A percentile compares a stretch with the other conserved stretches of the same genome.
phyloP scores from a whole-genome alignment of 2,888 invertebrate genomes.

The Schizaphis graminum region DNA sequence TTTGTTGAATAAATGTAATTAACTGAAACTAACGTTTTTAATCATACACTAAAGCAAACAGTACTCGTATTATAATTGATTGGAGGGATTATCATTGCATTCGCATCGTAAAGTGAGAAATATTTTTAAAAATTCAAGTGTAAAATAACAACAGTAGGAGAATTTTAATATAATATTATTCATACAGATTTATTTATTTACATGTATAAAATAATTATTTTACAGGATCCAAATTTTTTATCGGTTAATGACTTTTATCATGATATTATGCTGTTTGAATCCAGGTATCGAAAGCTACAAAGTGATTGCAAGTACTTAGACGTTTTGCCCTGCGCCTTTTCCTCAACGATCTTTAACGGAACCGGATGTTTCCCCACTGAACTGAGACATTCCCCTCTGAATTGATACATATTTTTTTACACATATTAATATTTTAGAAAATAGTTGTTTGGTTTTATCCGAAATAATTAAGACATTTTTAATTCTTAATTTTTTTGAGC shows the following conservation, averaged over 20 bases:
- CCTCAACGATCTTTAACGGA: no score
- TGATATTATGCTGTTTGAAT: background rate
- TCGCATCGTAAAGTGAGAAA: background rate
- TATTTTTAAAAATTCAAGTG: background rate
- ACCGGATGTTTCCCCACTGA: no score
- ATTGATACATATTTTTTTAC: no score
- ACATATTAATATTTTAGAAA: no score
- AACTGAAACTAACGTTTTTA: slow-evolving; percentile 42
- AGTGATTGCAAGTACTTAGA: background rate
- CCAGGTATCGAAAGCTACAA: background rate
- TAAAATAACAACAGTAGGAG: background rate
- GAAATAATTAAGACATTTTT: no score
- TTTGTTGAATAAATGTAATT: slow-evolving; percentile 17
- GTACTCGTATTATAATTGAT: background rate
- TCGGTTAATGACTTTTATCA: background rate
- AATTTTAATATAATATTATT: background rate
- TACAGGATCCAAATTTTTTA: background rate
- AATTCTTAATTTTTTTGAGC: no score
- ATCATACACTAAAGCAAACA: background rate
- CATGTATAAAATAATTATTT: background rate
- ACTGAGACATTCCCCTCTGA: no score
- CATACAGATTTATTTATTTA: background rate
- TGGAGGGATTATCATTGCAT: background rate
- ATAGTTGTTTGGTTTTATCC: no score
- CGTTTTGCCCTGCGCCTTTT: no score